Evolutionary conservation across 2,888 invertebrate species (phyloP).

Genomic region (Mythimna albipuncta): DNA sequence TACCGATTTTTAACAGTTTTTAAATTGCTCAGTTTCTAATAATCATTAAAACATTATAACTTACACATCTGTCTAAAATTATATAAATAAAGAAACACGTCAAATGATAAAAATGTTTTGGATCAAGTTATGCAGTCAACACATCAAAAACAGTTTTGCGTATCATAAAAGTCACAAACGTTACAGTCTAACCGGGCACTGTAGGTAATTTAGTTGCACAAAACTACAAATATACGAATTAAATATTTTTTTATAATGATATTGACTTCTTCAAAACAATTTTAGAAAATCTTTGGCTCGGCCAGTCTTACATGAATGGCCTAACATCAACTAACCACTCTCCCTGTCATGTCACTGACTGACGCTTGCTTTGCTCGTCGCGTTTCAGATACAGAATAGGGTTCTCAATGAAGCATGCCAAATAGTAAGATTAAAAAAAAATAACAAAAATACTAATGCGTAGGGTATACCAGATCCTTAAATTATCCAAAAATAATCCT

Average conservation of each 20-base stretch:
- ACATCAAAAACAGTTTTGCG: conserved; percentile 63
- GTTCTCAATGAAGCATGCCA: conserved; percentile 3
- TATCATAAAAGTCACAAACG: conserved; percentile 34
- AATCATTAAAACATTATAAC: conserved; percentile 54
- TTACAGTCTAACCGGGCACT: conserved; percentile 29
- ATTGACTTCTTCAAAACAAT: conserved; percentile 44
- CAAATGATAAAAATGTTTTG: conserved; percentile 79
- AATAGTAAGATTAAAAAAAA: conserved; percentile 8
- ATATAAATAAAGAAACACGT: conserved; percentile 70
- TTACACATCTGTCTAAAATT: conserved; percentile 62
- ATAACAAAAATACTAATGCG: background rate
- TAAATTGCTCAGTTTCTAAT: conserved; percentile 31
- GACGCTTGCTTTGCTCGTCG: conserved; percentile 49
- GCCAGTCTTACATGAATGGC: conserved; percentile 55
- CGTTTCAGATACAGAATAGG: conserved; percentile 36
- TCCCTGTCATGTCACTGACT: conserved; percentile 58
- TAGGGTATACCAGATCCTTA: too few species aligned
- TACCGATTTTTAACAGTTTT: conserved; percentile 45
- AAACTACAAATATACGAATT: conserved; percentile 12
- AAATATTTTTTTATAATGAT: conserved; percentile 16
- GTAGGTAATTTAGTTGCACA: conserved; percentile 12
- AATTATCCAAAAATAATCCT: background rate
- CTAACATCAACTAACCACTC: conserved; percentile 67
- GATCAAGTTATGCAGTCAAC: conserved; percentile 79
- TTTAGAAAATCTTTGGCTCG: conserved; percentile 44